These are phyloP conservation scores for Lasioglossum calceatum DNA, from an alignment of 2,888 invertebrate genomes.

Conservation along the genomic window DNA sequence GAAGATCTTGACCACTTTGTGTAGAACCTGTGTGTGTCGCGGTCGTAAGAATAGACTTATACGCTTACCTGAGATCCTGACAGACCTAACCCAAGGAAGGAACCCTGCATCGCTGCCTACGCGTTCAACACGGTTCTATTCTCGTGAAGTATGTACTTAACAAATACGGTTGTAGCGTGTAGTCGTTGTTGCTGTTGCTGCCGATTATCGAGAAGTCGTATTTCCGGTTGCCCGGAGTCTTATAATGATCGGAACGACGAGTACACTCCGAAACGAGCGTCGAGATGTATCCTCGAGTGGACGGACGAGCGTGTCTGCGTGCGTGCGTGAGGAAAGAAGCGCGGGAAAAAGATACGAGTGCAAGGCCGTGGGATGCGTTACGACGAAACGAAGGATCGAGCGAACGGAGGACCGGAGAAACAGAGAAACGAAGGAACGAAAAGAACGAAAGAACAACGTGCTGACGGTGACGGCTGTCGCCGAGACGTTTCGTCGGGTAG, in stretches of 20 bases:
- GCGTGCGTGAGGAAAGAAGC: constrained; percentile 10
- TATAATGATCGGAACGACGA: not conserved
- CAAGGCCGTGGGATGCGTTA: not conserved
- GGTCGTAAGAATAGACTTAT: constrained; percentile 24
- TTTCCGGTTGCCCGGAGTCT: not conserved
- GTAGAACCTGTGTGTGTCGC: constrained; percentile 63
- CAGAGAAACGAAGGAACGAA: not conserved
- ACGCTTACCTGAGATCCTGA: constrained; percentile 47
- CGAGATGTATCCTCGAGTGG: not conserved
- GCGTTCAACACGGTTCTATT: constrained; percentile 25
- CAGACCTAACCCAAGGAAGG: constrained; percentile 41
- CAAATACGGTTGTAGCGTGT: not conserved
- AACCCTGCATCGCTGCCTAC: constrained; percentile 60
- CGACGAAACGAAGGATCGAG: not conserved
- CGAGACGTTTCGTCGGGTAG: constrained; percentile 12
- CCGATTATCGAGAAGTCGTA: not conserved
- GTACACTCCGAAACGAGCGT: not conserved
- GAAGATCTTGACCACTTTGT: constrained; percentile 75
- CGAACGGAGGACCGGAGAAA: not conserved
- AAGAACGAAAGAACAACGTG: not conserved
- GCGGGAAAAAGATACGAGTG: constrained; percentile 9
- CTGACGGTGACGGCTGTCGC: not conserved
- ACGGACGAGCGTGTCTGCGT: not conserved
- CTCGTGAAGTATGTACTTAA: not conserved
- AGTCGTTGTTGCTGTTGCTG: not conserved